Base-by-base conservation (phyloP, 2,888 invertebrate species). In the Aethes cnicana region DNA sequence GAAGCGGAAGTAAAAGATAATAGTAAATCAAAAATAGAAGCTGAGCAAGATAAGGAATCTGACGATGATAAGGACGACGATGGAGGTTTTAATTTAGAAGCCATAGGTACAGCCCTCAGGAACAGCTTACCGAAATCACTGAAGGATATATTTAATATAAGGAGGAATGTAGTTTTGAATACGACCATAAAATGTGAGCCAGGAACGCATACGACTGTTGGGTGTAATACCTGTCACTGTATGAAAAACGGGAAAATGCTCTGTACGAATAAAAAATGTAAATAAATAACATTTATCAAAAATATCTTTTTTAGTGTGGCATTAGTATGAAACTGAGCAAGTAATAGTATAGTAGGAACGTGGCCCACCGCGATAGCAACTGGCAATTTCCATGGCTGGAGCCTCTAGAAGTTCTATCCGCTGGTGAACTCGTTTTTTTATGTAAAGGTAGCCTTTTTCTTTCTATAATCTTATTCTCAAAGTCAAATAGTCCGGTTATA, bases 221-320 rank as follows among this genome's bases (percentile, higher is more conserved):
- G 62, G 4, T 84, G 84, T 53, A 84, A 84, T 33, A 66, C 59
- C 9, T 85, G 84, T 37, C 81, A 71, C 52, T 85, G 85, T 55
- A 56, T 84, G 58, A 74, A 70, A 23, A 83, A 79, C 48, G 68
- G 68, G 2, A 84, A 82, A 58, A 28, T 75, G 41, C 53, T 85
- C 9, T 84, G 85, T 59, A 78, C 81, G 9, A 61, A 69, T 37
- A 74, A 72, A 14, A 59, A 55, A 32, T 82, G 82, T 59, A 18
- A 63, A 49, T 63, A 57, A 65, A 56, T 25, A n/a, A 26, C 37
- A 54, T 30, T 42, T 43, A 33, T n/a, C n/a, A n/a, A n/a, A n/a
- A n/a, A n/a, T n/a, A n/a, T n/a, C n/a, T n/a, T n/a, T n/a, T n/a
- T n/a, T n/a, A n/a, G n/a, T n/a, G n/a, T n/a, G n/a, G n/a, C n/a